phyloP scores from a whole-genome alignment of 2,797 vertebrate species.

The Alcedo atthis region DNA sequence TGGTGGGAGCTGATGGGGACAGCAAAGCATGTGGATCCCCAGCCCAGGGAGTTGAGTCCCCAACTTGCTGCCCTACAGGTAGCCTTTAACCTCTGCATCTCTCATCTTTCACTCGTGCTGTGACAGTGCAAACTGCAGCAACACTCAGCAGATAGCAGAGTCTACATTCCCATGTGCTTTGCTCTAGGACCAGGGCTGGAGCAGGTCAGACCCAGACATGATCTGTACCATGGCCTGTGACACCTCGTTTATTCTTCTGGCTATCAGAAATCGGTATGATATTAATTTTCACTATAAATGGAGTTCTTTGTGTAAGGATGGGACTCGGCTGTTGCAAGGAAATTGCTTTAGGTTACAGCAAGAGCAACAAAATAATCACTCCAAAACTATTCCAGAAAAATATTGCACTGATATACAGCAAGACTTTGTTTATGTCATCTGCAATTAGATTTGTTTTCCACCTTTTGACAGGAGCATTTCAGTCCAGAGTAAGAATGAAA shows the following conservation, averaged over 20 bases:
- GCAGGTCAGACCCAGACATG: not conserved
- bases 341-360: not conserved
- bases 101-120: not conserved
- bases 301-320: not conserved
- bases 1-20: accelerated
- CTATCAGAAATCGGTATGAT: not conserved
- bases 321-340: not conserved
- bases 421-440: not conserved
- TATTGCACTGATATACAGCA: not conserved
- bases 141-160: not conserved
- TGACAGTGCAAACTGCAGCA: not conserved
- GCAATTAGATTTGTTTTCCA: constrained; percentile 11
- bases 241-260: not conserved
- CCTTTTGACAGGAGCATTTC: constrained; percentile 16
- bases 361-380: not conserved
- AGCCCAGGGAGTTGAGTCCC: not conserved
- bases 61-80: not conserved
- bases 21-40: not conserved
- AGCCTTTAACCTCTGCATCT: not conserved
- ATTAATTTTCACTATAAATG: not conserved
- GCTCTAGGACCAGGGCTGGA: not conserved
- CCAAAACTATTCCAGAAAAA: not conserved
- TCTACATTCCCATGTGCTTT: accelerated
- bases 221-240: not conserved
- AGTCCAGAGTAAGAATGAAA: not conserved